Conservation (phyloP, 2,797 vertebrate species). For the Phataginus tricuspis region DNA sequence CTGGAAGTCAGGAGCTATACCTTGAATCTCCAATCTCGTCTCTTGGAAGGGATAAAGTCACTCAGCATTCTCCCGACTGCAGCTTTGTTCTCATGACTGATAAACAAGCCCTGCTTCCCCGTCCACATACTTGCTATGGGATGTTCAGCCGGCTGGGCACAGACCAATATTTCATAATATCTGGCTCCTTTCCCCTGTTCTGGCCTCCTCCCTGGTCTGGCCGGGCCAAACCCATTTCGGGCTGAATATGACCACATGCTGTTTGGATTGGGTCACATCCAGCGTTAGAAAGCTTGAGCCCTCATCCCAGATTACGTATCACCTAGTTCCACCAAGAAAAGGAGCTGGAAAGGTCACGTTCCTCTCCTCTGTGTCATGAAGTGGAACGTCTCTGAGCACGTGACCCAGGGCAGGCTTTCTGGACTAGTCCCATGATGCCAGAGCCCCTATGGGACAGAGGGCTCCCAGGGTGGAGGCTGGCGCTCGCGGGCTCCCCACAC, state of each 20-base stretch:
- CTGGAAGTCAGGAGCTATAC: neutral
- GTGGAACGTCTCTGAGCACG: fast-evolving
- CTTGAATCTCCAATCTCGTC: neutral
- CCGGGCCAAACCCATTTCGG: neutral
- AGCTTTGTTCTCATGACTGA: neutral
- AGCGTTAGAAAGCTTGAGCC: neutral
- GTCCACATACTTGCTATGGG: neutral
- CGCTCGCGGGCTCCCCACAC: neutral
- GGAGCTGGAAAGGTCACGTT: neutral
- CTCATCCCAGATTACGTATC: neutral
- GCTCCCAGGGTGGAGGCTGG: neutral
- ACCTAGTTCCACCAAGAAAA: neutral
- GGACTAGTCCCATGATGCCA: neutral
- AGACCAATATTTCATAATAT: neutral
- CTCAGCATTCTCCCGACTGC: neutral
- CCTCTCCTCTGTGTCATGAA: neutral
- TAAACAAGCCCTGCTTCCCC: neutral
- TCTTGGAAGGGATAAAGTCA: neutral
- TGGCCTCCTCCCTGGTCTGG: neutral
- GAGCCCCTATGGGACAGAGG: neutral
- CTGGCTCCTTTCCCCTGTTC: neutral
- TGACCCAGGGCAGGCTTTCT: neutral
- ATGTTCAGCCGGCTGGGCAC: neutral
- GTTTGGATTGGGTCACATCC: neutral
- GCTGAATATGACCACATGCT: neutral